Base-by-base conservation (phyloP, 2,888 invertebrate species). In the Nemotelus pantherinus region DNA sequence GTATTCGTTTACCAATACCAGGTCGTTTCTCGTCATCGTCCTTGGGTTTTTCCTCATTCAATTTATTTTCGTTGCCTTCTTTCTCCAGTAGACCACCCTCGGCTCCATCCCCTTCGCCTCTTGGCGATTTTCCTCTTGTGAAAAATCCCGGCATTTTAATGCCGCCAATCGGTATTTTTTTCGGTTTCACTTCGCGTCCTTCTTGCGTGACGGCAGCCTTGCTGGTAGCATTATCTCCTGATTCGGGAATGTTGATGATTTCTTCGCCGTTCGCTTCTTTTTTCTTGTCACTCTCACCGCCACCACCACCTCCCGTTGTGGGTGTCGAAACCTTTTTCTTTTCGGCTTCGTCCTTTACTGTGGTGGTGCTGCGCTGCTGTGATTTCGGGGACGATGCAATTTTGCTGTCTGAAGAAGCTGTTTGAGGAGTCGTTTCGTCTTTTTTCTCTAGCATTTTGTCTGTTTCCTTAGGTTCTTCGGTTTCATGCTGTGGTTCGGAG, bases 81-180 rank as follows among this genome's bases (percentile, higher is more conserved):
- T 88, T 88, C 76, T 89, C 87, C 9, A 88, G 82, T 25, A 88
- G 85, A 79, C 88, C 89, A 55, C 88, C 88, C 80, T 89, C 87
- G 68, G 88, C 88, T 41, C 87, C 87, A 76, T 87, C 87, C 48
- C 85, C 91, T 92, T 94, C 87, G 89, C 90, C 81, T 90, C 92
- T 85, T 80, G 94, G 93, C 80, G 94, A 93, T 82, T 92, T 92
- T 84, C 92, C 92, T 82, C 93, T 91, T 79, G 92, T 93, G 83
- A 94, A 94, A 88, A 94, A 95, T 25, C 94, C 94, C 3, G 95
- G 95, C 91, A 95, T 93, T 88, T 94, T 94, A 81, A 95, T 93
- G n/a, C 94, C 95, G 71, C 94, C 95, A 83, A 94, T 95, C 3
- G 95, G 95, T 82, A 94, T 94, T 85, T 94, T 94, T 85, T 93